Evolutionary conservation across 2,113 vertebrate species (phyloP), one percentile per base, ranked within the genome.

Genomic region (Struthidea cinerea): DNA sequence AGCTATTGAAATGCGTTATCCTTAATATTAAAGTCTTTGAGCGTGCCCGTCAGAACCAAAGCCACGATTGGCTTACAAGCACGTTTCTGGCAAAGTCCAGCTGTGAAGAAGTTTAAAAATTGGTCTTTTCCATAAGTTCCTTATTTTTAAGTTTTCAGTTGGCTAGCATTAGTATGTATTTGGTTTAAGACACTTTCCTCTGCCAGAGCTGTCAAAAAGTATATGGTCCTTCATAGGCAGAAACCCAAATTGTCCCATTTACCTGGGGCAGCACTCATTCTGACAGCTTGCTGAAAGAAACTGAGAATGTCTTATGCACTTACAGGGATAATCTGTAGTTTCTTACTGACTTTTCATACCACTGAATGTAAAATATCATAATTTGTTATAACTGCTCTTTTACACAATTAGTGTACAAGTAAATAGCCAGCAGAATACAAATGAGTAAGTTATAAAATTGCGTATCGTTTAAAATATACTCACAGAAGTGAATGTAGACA

Each of bases 61-160:
- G 1, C 16, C 35, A 21, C 0, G 0, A 2, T 67, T 68, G 68
- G 18, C 44, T 35, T 89, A 5, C 39, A n/a, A 20, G 33, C 0
- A 0, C 7, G 13, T 42, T 20, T 67, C 49, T 79, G 47, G 39
- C 52, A 37, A 75, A 92, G 35, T 56, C 10, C 23, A 80, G 49
- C 44, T 83, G 30, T 64, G 61, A 71, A 79, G 28, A 53, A 49
- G 33, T 42, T 85, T 42, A 64, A 71, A 85, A 90, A 56, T 33
- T 10, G 6, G 7, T 75, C 30, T 55, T 87, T 74, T 76, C 5
- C 3, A 12, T 27, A 65, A 39, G 21, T 79, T 90, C 0, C 3
- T 77, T 37, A 22, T 56, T 60, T 61, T 56, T 35, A 47, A 55
- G 71, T 64, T 90, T 85, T 56, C 37, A 10, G 30, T 67, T 92